Evolutionary conservation across 2,797 vertebrate genomes (phyloP), one percentile per base, ranked within the genome.

Genomic region (Syngnathus acus): DNA sequence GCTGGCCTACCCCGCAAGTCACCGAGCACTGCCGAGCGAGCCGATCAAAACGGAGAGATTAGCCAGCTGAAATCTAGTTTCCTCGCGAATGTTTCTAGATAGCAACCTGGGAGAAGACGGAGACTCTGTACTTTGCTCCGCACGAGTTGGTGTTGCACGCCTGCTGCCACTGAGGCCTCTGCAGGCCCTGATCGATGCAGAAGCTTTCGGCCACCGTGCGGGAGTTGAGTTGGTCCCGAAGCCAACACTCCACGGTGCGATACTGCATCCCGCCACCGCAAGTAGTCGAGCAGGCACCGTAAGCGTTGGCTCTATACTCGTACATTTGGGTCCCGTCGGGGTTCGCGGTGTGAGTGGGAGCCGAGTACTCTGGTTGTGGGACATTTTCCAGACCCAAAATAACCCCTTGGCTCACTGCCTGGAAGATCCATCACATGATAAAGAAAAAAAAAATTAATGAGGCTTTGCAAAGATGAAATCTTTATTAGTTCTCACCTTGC

Each of bases 1-100:
- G 94, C 68, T 93, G 82, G 5, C 95, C 95, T n/a, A 92, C 86
- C 0, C 95, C 95, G 14, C 95, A 98, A 62, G 91, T 94, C 68
- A 91, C 91, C 0, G 95, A 97, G 72, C 95, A 98, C 96, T 98
- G 84, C n/a, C 37, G 26, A 72, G 0, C 39, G 62, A 19, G 11
- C 0, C 23, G 10, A 23, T 1, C 26, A 61, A 17, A 7, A 38
- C 17, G 16, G 4, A 32, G 9, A 50, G 17, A 69, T 21, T 1
- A 54, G 42, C 19, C 14, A 13, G 4, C 45, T 5, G 59, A 2
- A 23, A 3, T 59, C 5, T 38, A 23, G 37, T 9, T 58, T 58
- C 10, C 9, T 19, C 11, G 16, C 32, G 10, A 23, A 32, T 5
- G 19, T 8, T 19, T 19, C 1, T 5, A n/a, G 43, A 0, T 66